Percentiles rank a stretch among this genome's conserved stretches.
Evolutionary conservation across 1,140 invertebrate genomes (phyloP).

Genomic region (Adelges cooleyi): DNA sequence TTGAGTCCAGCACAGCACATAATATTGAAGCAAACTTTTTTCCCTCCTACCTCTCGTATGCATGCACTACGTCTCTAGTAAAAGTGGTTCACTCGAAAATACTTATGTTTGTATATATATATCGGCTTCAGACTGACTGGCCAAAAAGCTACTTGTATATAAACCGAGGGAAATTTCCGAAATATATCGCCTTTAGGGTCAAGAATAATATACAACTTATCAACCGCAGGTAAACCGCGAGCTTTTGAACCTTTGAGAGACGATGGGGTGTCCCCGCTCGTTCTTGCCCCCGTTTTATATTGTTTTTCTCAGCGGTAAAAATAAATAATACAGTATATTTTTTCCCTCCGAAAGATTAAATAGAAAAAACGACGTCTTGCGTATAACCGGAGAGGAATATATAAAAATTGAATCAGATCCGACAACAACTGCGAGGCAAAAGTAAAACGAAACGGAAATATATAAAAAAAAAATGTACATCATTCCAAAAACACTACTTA

Average conservation of each 20-base stretch:
- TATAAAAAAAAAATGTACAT: background rate
- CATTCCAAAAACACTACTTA: background rate
- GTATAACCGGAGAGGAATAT: background rate
- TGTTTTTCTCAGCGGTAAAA: conserved; percentile 11
- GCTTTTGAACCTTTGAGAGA: conserved; percentile 4
- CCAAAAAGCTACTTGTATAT: background rate
- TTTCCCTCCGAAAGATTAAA: conserved; percentile 21
- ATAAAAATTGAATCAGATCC: conserved; percentile 12
- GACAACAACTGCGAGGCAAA: no score
- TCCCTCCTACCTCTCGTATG: no score
- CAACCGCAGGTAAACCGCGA: conserved; percentile 5
- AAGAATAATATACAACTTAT: conserved; percentile 18
- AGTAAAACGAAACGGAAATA: no score
- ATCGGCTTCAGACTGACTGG: background rate
- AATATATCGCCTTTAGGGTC: conserved; percentile 19
- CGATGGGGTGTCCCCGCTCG: background rate
- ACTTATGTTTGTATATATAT: background rate
- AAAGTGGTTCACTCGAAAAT: background rate
- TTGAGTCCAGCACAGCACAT: no score
- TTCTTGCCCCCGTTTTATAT: background rate
- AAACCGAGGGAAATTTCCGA: background rate
- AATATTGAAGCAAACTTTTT: background rate
- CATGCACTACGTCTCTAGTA: no score
- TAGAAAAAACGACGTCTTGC: conserved; percentile 13
- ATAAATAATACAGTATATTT: conserved; percentile 10